Evolutionary conservation across 2,888 invertebrate genomes (phyloP).

Genomic region (Drosophila incognita): DNA sequence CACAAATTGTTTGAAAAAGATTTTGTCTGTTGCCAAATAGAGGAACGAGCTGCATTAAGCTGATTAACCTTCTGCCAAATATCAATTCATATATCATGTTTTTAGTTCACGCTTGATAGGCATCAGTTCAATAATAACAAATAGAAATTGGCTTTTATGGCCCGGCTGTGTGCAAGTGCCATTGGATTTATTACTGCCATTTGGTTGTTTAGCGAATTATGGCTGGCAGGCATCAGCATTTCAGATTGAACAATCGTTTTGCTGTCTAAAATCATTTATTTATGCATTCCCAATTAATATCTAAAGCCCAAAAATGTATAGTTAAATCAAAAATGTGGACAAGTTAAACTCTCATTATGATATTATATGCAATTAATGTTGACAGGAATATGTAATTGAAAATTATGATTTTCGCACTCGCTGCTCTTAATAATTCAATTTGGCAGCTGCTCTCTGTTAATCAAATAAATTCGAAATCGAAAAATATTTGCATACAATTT

Average conservation of each 20-base stretch:
- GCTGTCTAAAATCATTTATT: constrained; percentile 1
- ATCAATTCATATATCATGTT: constrained; percentile 16
- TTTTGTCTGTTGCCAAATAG: constrained; percentile 24
- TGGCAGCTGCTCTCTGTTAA: constrained; percentile 17
- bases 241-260: constrained; percentile 34
- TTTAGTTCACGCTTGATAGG: constrained; percentile 7
- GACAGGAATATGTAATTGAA: constrained; percentile 61
- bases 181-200: constrained; percentile 32
- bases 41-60: constrained; percentile 27
- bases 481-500: constrained; percentile 34
- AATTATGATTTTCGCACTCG: constrained; percentile 55
- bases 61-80: constrained; percentile 36
- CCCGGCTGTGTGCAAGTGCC: constrained; percentile 7
- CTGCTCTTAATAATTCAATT: constrained; percentile 61
- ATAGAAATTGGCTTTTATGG: constrained; percentile 11
- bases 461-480: constrained; percentile 1
- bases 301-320: background rate
- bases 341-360: constrained; percentile 63
- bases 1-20: constrained; percentile 43
- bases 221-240: constrained; percentile 37
- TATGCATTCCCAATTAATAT: constrained; percentile 12
- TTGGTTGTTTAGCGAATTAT: constrained; percentile 38
- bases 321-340: constrained; percentile 28
- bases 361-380: constrained; percentile 51
- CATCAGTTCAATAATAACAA: constrained; percentile 32